phyloP scores from a whole-genome alignment of 2,888 invertebrate species.

The Ceramica pisi region DNA sequence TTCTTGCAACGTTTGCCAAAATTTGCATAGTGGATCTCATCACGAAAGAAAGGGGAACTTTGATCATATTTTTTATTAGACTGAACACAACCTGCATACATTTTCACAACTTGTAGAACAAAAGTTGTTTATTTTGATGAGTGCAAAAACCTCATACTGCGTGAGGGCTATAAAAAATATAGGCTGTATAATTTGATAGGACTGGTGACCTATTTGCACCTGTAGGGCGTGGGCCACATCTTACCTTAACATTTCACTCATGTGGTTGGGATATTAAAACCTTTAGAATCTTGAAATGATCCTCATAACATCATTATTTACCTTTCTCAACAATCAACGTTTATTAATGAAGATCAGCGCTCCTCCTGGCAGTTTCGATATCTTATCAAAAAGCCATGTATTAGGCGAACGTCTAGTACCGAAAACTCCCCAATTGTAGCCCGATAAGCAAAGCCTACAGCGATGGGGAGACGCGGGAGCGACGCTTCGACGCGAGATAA shows the following conservation, averaged over 20 bases:
- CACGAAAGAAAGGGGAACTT: slow-evolving; percentile 47
- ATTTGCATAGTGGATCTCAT: slow-evolving; percentile 48
- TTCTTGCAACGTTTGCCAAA: slow-evolving; percentile 35
- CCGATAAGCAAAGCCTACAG: slow-evolving; percentile 74
- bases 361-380: slow-evolving; percentile 29
- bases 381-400: slow-evolving; percentile 58
- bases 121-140: slow-evolving; percentile 63
- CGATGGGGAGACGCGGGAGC: slow-evolving; percentile 71
- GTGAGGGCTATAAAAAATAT: slow-evolving; percentile 51
- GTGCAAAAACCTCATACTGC: slow-evolving; percentile 42
- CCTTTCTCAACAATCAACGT: slow-evolving; percentile 11
- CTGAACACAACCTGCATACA: slow-evolving; percentile 55
- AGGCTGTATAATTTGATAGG: slow-evolving; percentile 57
- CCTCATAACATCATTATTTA: background rate
- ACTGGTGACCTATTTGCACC: slow-evolving; percentile 60
- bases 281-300: background rate
- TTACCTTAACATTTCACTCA: background rate
- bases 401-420: slow-evolving; percentile 58
- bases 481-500: slow-evolving; percentile 75
- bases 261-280: slow-evolving; percentile 12
- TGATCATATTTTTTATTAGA: slow-evolving; percentile 57
- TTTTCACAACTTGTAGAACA: slow-evolving; percentile 61
- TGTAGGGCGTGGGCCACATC: slow-evolving; percentile 20
- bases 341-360: slow-evolving; percentile 35
- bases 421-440: slow-evolving; percentile 69